Percentiles rank a stretch among this genome's conserved stretches.
These are phyloP conservation scores for Chrysolina oricalcia DNA, from an alignment of 2,888 invertebrate genomes.

Conservation along the genomic window DNA sequence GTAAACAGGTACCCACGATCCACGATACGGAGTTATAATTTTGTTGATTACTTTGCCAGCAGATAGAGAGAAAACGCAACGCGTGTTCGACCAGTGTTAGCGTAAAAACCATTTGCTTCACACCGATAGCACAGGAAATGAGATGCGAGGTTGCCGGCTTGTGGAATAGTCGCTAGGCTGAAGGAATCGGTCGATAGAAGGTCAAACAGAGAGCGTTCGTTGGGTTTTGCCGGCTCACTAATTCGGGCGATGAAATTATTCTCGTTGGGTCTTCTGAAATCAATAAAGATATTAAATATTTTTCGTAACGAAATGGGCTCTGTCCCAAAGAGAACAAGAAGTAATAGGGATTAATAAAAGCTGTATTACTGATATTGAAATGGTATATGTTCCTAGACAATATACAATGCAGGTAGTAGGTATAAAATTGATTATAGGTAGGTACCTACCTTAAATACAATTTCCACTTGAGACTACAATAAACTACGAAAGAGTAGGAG, in stretches of 20 bases:
- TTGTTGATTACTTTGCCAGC: constrained; percentile 44
- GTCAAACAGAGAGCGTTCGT: constrained; percentile 22
- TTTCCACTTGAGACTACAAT: no score
- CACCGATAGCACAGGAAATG: constrained; percentile 60
- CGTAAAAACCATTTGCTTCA: constrained; percentile 55
- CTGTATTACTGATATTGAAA: no score
- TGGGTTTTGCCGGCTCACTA: constrained; percentile 9
- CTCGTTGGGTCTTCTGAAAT: constrained; percentile 23
- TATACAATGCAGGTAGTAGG: no score
- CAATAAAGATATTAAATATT: constrained; percentile 7
- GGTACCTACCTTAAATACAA: no score
- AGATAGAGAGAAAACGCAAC: constrained; percentile 37
- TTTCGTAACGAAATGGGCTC: background rate
- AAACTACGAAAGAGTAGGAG: no score
- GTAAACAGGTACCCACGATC: constrained; percentile 41
- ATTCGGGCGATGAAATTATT: constrained; percentile 19
- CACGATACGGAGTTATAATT: constrained; percentile 49
- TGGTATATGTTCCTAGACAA: no score
- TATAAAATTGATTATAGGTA: no score
- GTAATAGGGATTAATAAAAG: background rate
- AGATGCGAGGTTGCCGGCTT: constrained; percentile 47
- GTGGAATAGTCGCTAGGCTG: constrained; percentile 24
- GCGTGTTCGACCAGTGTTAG: constrained; percentile 41
- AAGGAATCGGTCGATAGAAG: constrained; percentile 29
- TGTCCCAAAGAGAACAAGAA: background rate